Evolutionary conservation across 2,888 invertebrate species (phyloP), one percentile per base, ranked within the genome.

Genomic region (Lordiphosa fenestrarum): DNA sequence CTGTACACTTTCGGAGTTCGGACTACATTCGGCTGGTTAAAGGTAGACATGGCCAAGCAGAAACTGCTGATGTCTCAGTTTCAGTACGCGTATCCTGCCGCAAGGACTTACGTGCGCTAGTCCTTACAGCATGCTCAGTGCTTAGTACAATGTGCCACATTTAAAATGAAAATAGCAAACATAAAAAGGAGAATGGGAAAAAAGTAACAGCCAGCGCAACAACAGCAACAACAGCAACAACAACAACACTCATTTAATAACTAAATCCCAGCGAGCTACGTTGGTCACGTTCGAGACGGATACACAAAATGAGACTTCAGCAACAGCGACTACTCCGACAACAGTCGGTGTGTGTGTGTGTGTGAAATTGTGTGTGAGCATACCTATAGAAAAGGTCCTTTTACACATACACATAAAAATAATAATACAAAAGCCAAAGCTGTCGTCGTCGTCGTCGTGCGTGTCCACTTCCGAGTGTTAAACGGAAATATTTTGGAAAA

Each of bases 61-160:
- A 36, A n/a, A 15, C 33, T 50, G 63, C 62, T 69, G 59, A 69
- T 66, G 70, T 80, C 72, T 86, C 84, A 84, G 84, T 84, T 85
- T 71, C 71, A 86, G 86, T 73, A 75, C 62, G 84, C 71, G 77
- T 80, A 86, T 85, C 85, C 75, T 77, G 66, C 66, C 68, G 84
- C 67, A 54, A 86, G 86, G 84, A 84, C 86, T 85, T 74, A 74
- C 68, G 83, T 75, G 52, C 66, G 59, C 44, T 30, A 6, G 49
- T 50, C 42, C 54, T 48, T 36, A 50, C 19, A 41, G 25, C 54
- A 49, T 40, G 61, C 15, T 68, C 39, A 49, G 44, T 44, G 49
- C 69, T 53, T 48, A 38, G 46, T 25, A 68, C 71, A 83, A 57
- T 84, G 77, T 81, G 71, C 36, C 74, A 73, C 71, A 78, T 77